Base-by-base conservation (phyloP, 2,113 vertebrate genomes). In the Chaetodon trifascialis region DNA sequence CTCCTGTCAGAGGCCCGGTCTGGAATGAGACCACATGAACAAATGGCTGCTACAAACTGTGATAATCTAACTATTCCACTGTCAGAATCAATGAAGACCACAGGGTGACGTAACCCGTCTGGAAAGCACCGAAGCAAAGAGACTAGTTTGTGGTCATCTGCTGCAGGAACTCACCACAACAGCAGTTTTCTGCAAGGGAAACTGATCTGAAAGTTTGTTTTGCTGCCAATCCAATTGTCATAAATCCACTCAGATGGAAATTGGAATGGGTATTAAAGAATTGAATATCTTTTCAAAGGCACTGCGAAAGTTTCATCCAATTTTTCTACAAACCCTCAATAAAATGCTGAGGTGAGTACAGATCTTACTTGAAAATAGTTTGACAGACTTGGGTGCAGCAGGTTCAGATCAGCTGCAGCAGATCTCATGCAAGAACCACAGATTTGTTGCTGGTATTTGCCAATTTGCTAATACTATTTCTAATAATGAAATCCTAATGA, bases 11-110 rank as follows among this genome's bases (percentile, higher is more conserved):
- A 70, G 63, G 78, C 0, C 25, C 17, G 9, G 19, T 66, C 60
- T 54, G 49, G 51, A 42, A 34, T 34, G 44, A 65, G 25, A 78
- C 38, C 65, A 40, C 56, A 44, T 5, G 30, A 76, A 40, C 15
- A 12, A 66, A 15, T 19, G 34, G 25, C 60, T 76, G 30, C 55
- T 76, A 49, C 54, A 14, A 79, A 44, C 49, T 55, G 56, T 46
- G 42, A 11, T 62, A 44, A 80, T 47, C 15, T n/a, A n/a, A 76
- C 55, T 65, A 34, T 15, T 38, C 56, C 49, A 16, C 46, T 15
- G 4, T 47, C 12, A 19, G 15, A 36, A 42, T 47, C 23, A 62
- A 42, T 44, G 15, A 34, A 75, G 30, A 2, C 25, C 8, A 68
- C 54, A 74, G 63, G 15, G 2, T 59, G 44, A 68, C 34, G 44